A percentile compares a stretch with the other conserved stretches of the same genome.
phyloP scores from a whole-genome alignment of 2,888 invertebrate species.

The Mellilla xanthometata region DNA sequence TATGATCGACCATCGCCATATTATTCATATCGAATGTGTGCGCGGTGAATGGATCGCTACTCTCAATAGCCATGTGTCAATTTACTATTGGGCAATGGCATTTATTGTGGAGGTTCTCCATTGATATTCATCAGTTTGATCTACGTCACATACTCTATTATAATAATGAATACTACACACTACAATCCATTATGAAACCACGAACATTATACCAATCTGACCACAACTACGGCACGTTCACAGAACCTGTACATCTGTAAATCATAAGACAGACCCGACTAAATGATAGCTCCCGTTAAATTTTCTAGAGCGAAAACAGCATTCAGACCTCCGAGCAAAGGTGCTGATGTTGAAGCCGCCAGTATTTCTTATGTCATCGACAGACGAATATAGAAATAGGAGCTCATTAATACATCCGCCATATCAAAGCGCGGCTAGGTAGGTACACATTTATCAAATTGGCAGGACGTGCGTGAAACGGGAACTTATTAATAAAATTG shows the following conservation, averaged over 20 bases:
- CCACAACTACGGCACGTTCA: too few species aligned
- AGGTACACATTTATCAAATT: slow-evolving; percentile 48
- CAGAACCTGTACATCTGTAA: too few species aligned
- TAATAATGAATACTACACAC: too few species aligned
- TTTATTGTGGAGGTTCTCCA: background rate
- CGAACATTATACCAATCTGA: too few species aligned
- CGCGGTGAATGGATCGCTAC: slow-evolving; percentile 20
- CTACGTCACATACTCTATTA: too few species aligned
- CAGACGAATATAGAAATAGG: slow-evolving; percentile 24
- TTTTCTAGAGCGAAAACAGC: too few species aligned
- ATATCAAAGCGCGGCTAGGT: slow-evolving; percentile 27
- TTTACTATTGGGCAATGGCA: too few species aligned
- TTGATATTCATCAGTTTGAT: too few species aligned
- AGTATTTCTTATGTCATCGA: slow-evolving; percentile 14
- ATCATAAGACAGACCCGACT: too few species aligned
- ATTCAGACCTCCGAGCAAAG: too few species aligned
- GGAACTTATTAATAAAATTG: slow-evolving; percentile 79
- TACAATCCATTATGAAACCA: too few species aligned
- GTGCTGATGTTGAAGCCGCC: slow-evolving; percentile 5
- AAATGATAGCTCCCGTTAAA: too few species aligned
- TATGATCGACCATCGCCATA: slow-evolving; percentile 44
- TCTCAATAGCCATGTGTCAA: slow-evolving; percentile 4
- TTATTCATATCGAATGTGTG: slow-evolving; percentile 20
- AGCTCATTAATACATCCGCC: slow-evolving; percentile 31
- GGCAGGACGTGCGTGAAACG: slow-evolving; percentile 73